Evolutionary conservation across 2,888 invertebrate genomes (phyloP), one percentile per base, ranked within the genome.

Genomic region (Erannis defoliaria): DNA sequence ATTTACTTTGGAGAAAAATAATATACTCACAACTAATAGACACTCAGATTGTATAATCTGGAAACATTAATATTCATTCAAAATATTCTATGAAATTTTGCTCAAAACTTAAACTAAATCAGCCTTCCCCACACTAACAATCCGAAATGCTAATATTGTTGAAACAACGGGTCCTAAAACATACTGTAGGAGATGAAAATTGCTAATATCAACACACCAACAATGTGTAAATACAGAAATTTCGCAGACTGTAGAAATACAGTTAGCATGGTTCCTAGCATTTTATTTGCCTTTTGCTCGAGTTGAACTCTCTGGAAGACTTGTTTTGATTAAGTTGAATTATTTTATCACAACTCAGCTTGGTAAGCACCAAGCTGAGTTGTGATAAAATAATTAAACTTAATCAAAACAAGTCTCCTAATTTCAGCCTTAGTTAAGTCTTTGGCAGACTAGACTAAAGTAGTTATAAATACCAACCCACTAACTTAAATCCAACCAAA

Each of bases 171-270:
- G 48, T 33, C 55, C 62, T 37, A 56, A 58, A 61, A 61, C 56
- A 43, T 48, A 46, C 42, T 45, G 53, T 37, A 61, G 35, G 61
- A 63, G 58, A 64, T 62, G 66, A 65, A 67, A 69, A 67, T 69
- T 69, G 63, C 59, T 67, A 59, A 69, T 69, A 65, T 67, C 64
- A 69, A 67, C 65, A 65, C 38, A 55, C 59, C 53, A 64, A 64
- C 64, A 63, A 59, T 50, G 55, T 50, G 46, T 46, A 54, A 67
- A 61, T 56, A 62, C 43, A 45, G 54, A 60, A 57, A 37, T 57
- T 56, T 19, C 46, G 33, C 55, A 45, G 55, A 57, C 55, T 37
- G 45, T 40, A 56, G 55, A 66, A 58, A 54, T 59, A 43, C 58
- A 26, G 45, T 46, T 23, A 38, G 54, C 48, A 26, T 31, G 29